Evolutionary conservation across 2,888 invertebrate genomes (phyloP), one percentile per base, ranked within the genome.

Genomic region (Leucoma salicis): DNA sequence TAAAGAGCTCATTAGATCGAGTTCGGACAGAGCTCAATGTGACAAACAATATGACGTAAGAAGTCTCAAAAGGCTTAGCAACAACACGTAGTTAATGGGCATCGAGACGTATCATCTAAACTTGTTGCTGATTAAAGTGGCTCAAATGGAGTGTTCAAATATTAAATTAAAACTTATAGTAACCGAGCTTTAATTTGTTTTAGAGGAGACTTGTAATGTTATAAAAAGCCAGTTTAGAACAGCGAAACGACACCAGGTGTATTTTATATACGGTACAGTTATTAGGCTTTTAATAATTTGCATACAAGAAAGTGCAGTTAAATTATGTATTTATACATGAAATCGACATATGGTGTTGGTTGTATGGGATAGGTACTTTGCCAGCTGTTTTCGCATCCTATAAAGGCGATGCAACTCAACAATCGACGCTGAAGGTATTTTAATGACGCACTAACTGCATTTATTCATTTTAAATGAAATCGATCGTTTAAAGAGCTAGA

Each of bases 31-130:
- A 63, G 63, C 57, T 56, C 64, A 54, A 52, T 50, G 63, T 61
- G 65, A 70, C 74, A 58, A 68, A 62, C 69, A 65, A 64, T 70
- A 70, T 80, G 79, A 82, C 78, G 81, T 73, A 76, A 80, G 70
- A 57, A 59, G 53, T 61, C 63, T 74, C 67, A 74, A 78, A 78
- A 79, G 75, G 75, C 78, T n/a, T n/a, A 82, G 70, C 80, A 82
- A 84, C 79, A 74, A 84, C 81, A 66, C 46, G 74, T 70, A 64
- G 74, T 75, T 75, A 75, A 70, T 63, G 64, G 57, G 50, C 64
- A 59, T 59, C 55, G 46, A 57, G 50, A 59, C 37, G 50, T 49
- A 57, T 53, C 46, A 29, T 13, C 14, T 4, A 7, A 57, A 57
- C 61, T 53, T 55, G 68, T 66, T 68, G 65, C 63, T 53, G 62